A percentile compares a stretch with the other conserved stretches of the same genome.
Conservation (phyloP, 2,113 vertebrate genomes). For the Anarrhichthys ocellatus region DNA sequence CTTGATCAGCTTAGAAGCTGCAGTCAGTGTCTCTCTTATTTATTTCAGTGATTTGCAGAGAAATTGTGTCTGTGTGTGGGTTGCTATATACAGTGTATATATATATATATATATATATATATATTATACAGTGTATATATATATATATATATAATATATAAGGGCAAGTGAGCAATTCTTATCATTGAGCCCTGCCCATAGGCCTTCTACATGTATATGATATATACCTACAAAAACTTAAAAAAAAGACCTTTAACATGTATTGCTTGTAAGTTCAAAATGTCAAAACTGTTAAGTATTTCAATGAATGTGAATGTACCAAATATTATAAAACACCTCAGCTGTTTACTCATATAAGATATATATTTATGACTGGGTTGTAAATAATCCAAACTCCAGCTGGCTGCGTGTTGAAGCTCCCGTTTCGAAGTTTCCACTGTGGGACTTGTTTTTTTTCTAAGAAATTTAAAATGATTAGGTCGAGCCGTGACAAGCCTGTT, state of each 20-base stretch:
- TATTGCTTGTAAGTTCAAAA: background rate
- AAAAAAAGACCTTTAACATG: background rate
- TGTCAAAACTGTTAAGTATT: background rate
- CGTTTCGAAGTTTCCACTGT: too few species aligned
- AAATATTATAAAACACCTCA: background rate
- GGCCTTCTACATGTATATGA: background rate
- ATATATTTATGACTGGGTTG: too few species aligned
- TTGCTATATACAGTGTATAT: background rate
- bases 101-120: too few species aligned
- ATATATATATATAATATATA: too few species aligned
- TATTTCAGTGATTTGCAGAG: conserved; percentile 41
- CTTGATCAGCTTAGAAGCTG: conserved; percentile 74
- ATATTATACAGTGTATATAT: too few species aligned
- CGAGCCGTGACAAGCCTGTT: too few species aligned
- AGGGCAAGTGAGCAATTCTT: too few species aligned
- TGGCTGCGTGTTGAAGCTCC: too few species aligned
- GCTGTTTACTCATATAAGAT: too few species aligned
- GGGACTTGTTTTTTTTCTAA: too few species aligned
- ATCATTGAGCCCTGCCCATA: too few species aligned
- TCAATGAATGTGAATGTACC: background rate
- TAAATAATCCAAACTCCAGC: too few species aligned
- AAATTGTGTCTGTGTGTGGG: conserved; percentile 34
- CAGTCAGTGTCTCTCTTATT: conserved; percentile 30
- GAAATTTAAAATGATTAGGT: background rate
- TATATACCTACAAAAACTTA: background rate